Evolutionary conservation across 2,888 invertebrate species (phyloP).

Genomic region (Brachyptera risi): DNA sequence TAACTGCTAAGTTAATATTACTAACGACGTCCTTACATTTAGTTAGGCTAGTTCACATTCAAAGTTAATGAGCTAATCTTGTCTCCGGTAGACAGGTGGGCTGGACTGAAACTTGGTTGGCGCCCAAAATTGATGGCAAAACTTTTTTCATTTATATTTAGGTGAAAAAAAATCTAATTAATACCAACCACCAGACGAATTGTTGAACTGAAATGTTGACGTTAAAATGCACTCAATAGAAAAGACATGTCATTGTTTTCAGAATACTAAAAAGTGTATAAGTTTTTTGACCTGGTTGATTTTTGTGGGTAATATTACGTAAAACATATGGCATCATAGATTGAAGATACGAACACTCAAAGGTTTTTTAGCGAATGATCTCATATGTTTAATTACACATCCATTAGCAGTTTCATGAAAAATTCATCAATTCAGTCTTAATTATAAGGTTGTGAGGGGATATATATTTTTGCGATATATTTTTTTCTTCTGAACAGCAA

Average conservation of each 20-base stretch:
- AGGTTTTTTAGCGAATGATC: no score
- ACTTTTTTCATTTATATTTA: background rate
- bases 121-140: conserved; percentile 6
- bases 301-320: no score
- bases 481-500: no score
- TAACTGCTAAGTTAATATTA: conserved; percentile 4
- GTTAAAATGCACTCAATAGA: conserved; percentile 10
- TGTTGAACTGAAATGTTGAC: conserved; percentile 8
- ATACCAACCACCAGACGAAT: conserved; percentile 1
- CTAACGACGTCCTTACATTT: conserved; percentile 16
- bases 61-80: conserved; percentile 13
- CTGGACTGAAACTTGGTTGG: conserved; percentile 14
- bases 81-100: conserved; percentile 2
- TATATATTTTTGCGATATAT: no score
- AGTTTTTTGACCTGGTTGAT: background rate
- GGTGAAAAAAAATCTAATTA: conserved; percentile 9
- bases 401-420: no score
- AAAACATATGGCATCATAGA: background rate
- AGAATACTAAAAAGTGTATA: background rate
- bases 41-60: background rate
- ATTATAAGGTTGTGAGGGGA: no score
- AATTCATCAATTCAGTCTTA: no score
- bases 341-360: no score
- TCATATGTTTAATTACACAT: no score
- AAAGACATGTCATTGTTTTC: background rate